phyloP scores from a whole-genome alignment of 2,888 invertebrate species.

The Trypoxylon attenuatum region DNA sequence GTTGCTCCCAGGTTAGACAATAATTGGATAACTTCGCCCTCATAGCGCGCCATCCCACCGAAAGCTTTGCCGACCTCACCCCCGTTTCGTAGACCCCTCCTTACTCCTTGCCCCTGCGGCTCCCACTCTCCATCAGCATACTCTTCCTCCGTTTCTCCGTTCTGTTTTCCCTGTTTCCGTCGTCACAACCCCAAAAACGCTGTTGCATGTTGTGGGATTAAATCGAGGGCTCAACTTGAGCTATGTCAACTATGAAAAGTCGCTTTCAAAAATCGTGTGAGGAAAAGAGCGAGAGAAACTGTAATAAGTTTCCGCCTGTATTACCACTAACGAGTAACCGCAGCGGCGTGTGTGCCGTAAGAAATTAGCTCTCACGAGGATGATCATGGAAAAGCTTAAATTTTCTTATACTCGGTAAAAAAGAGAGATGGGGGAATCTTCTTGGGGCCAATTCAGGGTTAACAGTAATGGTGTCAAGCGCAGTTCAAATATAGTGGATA shows the following conservation, averaged over 20 bases:
- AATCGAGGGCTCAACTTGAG: constrained; percentile 61
- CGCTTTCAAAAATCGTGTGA: too few species aligned
- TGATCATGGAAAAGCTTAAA: too few species aligned
- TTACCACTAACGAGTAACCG: too few species aligned
- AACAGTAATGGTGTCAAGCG: neutral
- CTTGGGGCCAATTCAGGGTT: neutral
- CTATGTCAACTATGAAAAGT: too few species aligned
- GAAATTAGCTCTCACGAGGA: too few species aligned
- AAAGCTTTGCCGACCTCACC: constrained; percentile 45
- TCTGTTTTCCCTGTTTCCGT: constrained; percentile 52
- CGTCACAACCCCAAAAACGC: constrained; percentile 51
- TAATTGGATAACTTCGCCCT: constrained; percentile 74
- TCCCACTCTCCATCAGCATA: constrained; percentile 25
- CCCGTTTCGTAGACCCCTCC: too few species aligned
- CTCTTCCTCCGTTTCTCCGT: constrained; percentile 15
- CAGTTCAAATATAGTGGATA: too few species aligned
- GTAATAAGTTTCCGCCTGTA: too few species aligned
- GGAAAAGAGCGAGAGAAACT: too few species aligned
- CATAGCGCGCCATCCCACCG: constrained; percentile 58
- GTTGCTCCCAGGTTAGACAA: constrained; percentile 74
- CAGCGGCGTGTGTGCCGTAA: too few species aligned
- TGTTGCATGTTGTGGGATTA: constrained; percentile 67
- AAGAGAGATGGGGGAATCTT: too few species aligned
- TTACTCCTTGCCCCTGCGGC: constrained; percentile 55
- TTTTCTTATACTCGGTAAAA: too few species aligned